Evolutionary conservation across 1,140 invertebrate genomes (phyloP).

Genomic region (Macrostomum lignano): DNA sequence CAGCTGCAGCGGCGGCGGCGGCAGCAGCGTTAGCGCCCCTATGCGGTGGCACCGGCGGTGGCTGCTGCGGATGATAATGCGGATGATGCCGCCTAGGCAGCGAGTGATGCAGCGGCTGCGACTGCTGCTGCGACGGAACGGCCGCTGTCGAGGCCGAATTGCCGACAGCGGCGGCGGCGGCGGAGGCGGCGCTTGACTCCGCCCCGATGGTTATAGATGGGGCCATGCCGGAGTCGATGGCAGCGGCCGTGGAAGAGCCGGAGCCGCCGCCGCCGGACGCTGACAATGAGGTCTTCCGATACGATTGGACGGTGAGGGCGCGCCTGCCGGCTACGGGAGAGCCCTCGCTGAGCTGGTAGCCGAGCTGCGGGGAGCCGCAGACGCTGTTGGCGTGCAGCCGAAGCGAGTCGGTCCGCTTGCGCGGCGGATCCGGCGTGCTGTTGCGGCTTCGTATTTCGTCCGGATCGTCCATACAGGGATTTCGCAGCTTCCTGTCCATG

Average conservation of each 20-base stretch:
- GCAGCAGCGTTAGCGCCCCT: too few relatives aligned
- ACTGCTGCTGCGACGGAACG: conserved; percentile 5
- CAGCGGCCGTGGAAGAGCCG: neutral
- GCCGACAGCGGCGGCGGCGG: too few relatives aligned
- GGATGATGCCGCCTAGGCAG: too few relatives aligned
- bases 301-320: conserved; percentile 18
- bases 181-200: conserved; percentile 3
- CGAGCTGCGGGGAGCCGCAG: conserved; percentile 12
- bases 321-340: conserved; percentile 35
- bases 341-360: conserved; percentile 51
- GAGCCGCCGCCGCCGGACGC: neutral
- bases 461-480: conserved; percentile 81
- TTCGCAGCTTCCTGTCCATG: conserved; percentile 69
- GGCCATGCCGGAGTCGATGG: neutral
- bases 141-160: conserved; percentile 1
- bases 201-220: neutral
- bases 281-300: neutral
- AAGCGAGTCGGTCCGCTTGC: conserved; percentile 68
- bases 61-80: too few relatives aligned
- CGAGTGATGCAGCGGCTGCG: conserved; percentile 2
- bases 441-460: conserved; percentile 33
- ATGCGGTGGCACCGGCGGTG: too few relatives aligned
- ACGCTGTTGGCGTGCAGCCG: conserved; percentile 46
- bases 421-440: conserved; percentile 43
- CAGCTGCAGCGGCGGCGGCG: too few relatives aligned